These are phyloP conservation scores for Trichosurus vulpecula DNA, from an alignment of 2,797 vertebrate genomes.

Conservation along the genomic window DNA sequence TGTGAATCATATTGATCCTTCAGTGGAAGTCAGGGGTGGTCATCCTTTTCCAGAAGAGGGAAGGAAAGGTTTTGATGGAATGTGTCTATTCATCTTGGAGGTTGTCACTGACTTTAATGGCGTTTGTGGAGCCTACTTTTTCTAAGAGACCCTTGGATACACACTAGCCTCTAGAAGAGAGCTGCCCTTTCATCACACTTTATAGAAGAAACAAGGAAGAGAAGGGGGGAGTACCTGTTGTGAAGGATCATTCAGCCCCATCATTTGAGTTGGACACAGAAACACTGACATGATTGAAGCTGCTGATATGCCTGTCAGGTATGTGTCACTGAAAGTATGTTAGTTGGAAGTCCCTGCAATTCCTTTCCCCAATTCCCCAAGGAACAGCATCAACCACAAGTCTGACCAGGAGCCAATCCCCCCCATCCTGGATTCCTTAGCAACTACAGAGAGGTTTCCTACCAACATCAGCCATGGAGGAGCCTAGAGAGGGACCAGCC, in stretches of 20 bases:
- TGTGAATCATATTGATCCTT: fast-evolving
- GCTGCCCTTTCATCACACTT: slow-evolving; percentile 18
- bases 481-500: fast-evolving
- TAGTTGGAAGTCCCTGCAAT: background rate
- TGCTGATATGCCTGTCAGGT: background rate
- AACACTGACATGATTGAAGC: background rate
- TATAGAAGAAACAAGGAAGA: background rate
- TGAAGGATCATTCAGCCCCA: background rate
- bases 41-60: background rate
- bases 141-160: slow-evolving; percentile 54
- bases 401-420: background rate
- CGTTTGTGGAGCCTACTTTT: background rate
- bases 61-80: slow-evolving; percentile 27
- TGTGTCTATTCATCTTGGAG: background rate
- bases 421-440: background rate
- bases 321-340: background rate
- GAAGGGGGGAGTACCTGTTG: background rate
- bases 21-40: background rate
- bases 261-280: background rate
- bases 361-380: background rate
- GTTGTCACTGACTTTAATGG: slow-evolving; percentile 40
- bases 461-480: background rate
- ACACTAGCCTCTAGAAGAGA: background rate
- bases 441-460: background rate
- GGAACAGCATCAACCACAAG: background rate